A percentile compares a stretch with the other conserved stretches of the same genome.
Conservation (phyloP, 2,797 vertebrate species). For the Falco novaeseelandiae region DNA sequence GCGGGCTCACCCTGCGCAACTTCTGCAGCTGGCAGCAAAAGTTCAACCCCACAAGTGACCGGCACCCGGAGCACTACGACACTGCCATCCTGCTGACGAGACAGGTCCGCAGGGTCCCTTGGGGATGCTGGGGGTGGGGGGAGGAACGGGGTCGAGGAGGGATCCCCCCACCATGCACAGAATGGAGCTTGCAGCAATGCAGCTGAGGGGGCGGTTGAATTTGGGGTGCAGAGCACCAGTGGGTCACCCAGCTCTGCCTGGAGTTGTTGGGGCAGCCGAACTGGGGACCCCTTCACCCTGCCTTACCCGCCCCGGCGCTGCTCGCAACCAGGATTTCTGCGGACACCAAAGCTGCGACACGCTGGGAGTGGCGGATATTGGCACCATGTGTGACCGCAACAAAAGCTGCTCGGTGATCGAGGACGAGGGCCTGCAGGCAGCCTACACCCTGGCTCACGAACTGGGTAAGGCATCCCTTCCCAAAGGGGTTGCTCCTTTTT, state of each 20-base stretch:
- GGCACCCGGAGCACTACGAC: constrained; percentile 93
- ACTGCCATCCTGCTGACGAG: constrained; percentile 94
- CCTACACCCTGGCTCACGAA: constrained; percentile 94
- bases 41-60: constrained; percentile 89
- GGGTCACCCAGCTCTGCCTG: neutral
- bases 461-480: constrained; percentile 80
- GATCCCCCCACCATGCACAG: rapidly evolving
- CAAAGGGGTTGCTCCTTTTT: rapidly evolving
- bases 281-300: rapidly evolving
- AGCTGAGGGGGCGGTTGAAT: rapidly evolving
- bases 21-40: constrained; percentile 94
- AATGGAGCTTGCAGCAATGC: neutral
- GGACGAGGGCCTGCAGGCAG: constrained; percentile 92
- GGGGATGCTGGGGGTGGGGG: rapidly evolving
- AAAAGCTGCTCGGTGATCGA: constrained; percentile 96
- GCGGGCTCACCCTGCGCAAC: constrained; percentile 88
- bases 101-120: constrained; percentile 80
- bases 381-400: constrained; percentile 94
- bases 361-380: constrained; percentile 90
- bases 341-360: constrained; percentile 92
- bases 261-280: neutral
- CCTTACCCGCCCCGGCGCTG: neutral
- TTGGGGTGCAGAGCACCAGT: neutral
- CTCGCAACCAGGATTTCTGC: constrained; percentile 87
- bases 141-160: neutral